A percentile compares a stretch with the other conserved stretches of the same genome.
These are phyloP conservation scores for Geopemphigus sp. DNA, from an alignment of 1,140 invertebrate species.

Conservation along the genomic window DNA sequence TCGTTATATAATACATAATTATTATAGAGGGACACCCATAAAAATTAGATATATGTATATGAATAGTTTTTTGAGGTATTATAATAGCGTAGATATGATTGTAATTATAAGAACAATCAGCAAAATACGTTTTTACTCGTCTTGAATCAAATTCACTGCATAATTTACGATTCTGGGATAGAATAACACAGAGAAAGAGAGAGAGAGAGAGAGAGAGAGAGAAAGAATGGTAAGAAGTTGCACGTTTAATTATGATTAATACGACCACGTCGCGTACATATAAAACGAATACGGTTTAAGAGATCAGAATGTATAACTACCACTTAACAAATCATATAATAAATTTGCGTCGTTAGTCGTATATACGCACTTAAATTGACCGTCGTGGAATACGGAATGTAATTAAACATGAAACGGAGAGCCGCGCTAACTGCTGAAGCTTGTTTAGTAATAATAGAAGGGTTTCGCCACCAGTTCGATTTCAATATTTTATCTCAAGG, in stretches of 20 bases:
- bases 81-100: not conserved
- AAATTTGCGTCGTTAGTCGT: slow-evolving; percentile 9
- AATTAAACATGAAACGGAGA: not conserved
- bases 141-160: not conserved
- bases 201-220: no score
- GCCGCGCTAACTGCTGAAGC: not conserved
- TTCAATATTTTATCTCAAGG: not conserved
- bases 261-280: not conserved
- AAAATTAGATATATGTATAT: not conserved
- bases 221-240: not conserved
- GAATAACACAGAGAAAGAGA: not conserved
- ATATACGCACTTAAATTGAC: slow-evolving; percentile 16
- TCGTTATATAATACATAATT: not conserved
- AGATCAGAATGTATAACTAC: slow-evolving; percentile 11
- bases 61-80: not conserved
- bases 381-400: not conserved
- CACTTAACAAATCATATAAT: slow-evolving; percentile 36
- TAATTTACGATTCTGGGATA: slow-evolving; percentile 4
- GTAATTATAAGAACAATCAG: not conserved
- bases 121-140: not conserved
- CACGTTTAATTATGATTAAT: slow-evolving; percentile 27
- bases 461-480: not conserved
- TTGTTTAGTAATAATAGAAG: not conserved
- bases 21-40: not conserved
- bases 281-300: slow-evolving; percentile 13